Evolutionary conservation across 2,113 vertebrate genomes (phyloP).

Genomic region (Mirza zaza): DNA sequence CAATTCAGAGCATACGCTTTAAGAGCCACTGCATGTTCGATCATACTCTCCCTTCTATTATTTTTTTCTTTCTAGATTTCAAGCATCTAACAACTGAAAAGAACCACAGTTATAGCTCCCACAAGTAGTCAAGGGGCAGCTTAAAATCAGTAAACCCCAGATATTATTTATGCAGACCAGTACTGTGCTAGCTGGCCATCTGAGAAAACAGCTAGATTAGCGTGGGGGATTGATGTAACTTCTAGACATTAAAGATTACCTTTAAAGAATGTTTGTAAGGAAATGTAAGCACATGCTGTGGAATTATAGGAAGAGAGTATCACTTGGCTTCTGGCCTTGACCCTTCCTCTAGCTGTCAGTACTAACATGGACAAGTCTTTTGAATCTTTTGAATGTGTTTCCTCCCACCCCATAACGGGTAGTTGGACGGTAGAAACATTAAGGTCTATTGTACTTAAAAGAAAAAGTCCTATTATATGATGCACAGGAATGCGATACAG

Average conservation of each 20-base stretch:
- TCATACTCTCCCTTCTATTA: accelerated
- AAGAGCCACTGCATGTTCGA: not conserved
- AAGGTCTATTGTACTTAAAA: not conserved
- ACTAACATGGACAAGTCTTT: not conserved
- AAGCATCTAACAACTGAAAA: not conserved
- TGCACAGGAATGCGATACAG: not conserved
- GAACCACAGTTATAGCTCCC: not conserved
- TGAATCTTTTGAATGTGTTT: not conserved
- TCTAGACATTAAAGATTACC: not conserved
- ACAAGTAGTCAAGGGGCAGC: not conserved
- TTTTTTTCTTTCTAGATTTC: not conserved
- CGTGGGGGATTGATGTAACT: not conserved
- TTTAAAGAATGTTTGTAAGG: not conserved
- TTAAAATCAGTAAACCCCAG: not conserved
- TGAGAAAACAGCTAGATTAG: not conserved
- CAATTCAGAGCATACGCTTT: not conserved
- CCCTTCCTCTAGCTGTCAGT: not conserved
- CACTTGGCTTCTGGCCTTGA: not conserved
- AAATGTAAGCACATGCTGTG: not conserved
- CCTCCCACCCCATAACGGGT: not conserved
- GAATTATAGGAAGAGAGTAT: not conserved
- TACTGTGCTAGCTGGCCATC: no score
- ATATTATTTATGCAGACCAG: not conserved
- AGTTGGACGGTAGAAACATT: not conserved
- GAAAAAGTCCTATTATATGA: not conserved